A percentile compares a stretch with the other conserved stretches of the same genome.
These are phyloP conservation scores for Penelope pileata DNA, from an alignment of 2,113 vertebrate genomes.

Conservation along the genomic window DNA sequence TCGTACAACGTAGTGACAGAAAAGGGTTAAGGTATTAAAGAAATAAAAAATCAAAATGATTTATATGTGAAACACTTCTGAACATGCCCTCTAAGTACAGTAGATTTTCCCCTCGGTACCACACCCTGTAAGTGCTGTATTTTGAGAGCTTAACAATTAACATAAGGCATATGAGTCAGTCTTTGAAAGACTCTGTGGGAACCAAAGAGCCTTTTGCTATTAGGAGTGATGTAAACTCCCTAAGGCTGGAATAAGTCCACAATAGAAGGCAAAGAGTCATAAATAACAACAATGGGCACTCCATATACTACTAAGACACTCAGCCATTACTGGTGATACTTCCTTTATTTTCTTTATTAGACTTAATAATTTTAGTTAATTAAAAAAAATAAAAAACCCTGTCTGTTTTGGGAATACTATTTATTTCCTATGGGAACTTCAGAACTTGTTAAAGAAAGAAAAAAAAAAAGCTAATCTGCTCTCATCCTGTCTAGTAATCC, in stretches of 20 bases:
- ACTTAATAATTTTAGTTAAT: conserved; percentile 64
- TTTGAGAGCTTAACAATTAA: conserved; percentile 90
- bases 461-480: conserved; percentile 59
- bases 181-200: conserved; percentile 90
- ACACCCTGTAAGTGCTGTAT: conserved; percentile 83
- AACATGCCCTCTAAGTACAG: conserved; percentile 84
- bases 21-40: conserved; percentile 64
- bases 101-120: conserved; percentile 81
- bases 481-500: conserved; percentile 74
- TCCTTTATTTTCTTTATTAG: conserved; percentile 68
- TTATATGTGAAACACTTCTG: conserved; percentile 85
- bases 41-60: conserved; percentile 74
- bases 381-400: conserved; percentile 51
- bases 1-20: conserved; percentile 8
- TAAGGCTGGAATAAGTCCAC: conserved; percentile 83
- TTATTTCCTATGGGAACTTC: conserved; percentile 79
- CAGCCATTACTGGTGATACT: conserved; percentile 54
- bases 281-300: conserved; percentile 79
- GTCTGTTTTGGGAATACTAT: conserved; percentile 61
- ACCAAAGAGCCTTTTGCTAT: conserved; percentile 85
- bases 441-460: conserved; percentile 65
- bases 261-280: conserved; percentile 80
- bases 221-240: conserved; percentile 88
- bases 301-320: conserved; percentile 58
- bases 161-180: conserved; percentile 87